Base-by-base conservation (phyloP, 2,888 invertebrate species). In the Andrena bicolor region DNA sequence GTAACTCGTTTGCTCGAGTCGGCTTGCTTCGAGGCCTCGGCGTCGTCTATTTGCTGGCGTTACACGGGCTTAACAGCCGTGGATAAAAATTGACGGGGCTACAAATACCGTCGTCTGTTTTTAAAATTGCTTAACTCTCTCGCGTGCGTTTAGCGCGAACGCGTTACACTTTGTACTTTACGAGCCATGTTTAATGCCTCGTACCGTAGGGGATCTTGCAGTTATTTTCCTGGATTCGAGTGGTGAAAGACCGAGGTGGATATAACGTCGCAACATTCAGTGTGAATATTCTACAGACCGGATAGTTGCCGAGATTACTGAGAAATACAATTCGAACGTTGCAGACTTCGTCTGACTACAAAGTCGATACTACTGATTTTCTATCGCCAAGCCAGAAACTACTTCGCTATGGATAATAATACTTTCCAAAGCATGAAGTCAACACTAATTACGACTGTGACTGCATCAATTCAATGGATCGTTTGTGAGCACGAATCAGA, bases 1-100 rank as follows among this genome's bases (percentile, higher is more conserved):
- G 89, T 89, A 88, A 89, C 88, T 89, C 86, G 88, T 83, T 87
- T 84, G 89, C 88, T 79, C 84, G 56, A 56, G 56, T 56, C 84
- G 83, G 81, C 80, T 72, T 49, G 77, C 80, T 68, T 68, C 81
- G 81, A 73, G 56, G 60, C 74, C 83, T 69, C 73, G 71, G 23
- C 56, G 56, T 26, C 82, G 72, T 83, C 89, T 83, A 88, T 86
- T 89, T 88, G 78, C 80, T 78, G 86, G 80, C 81, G 80, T 83
- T 84, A 84, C 83, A 82, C 64, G 86, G 41, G 80, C 83, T 86
- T 88, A 88, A 84, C 88, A 81, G 80, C 64, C 69, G 66, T 58
- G 77, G 60, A 83, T 82, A 83, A 87, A 88, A 88, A 89, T 88
- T 75, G 74, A 81, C 86, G 81, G 56, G 61, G 76, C 79, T 75